Base-by-base conservation (phyloP, 2,113 vertebrate species). In the Aphyosemion australe region DNA sequence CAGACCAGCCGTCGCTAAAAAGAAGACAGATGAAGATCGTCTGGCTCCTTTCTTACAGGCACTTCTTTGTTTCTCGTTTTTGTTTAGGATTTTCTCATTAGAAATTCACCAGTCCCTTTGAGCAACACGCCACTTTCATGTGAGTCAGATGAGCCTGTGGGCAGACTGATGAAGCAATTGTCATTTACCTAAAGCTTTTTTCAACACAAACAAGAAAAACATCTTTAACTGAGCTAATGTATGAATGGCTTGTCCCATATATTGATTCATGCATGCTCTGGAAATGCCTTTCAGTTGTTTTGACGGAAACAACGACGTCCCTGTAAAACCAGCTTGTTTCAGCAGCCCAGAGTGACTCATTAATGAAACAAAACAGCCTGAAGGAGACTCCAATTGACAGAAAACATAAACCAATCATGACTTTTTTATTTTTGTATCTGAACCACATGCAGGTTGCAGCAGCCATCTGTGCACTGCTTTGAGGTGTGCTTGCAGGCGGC, bases 361-460 rank as follows among this genome's bases (percentile, higher is more conserved):
- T 77, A 71, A 71, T 65, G 26, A 48, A 12, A 20, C 12, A 13
- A 8, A 53, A 26, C n/a, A 45, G 19, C 57, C 42, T 46, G 37
- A 11, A 45, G n/a, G 15, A 46, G 15, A 5, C 45, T 47, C 52
- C 2, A 48, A 50, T 18, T n/a, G 18, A 32, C 13, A 16, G 14
- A 51, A 41, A 56, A 46, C 9, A 47, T 18, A 47, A 9, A 0
- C 21, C 9, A 19, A n/a, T 52, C 43, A 49, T 12, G 21, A 49
- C 3, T 19, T 10, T 18, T 20, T 21, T 3, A n/a, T n/a, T n/a
- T n/a, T n/a, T n/a, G n/a, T n/a, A n/a, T 50, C 20, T 8, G 0
- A 37, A 18, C 54, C 13, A 51, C 74, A 47, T 20, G 47, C 53
- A 55, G 42, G 18, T 51, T 39, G 37, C 37, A 20, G 34, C 8